Evolutionary conservation across 1,140 invertebrate species (phyloP), one percentile per base, ranked within the genome.

Genomic region (Apis cerana): DNA sequence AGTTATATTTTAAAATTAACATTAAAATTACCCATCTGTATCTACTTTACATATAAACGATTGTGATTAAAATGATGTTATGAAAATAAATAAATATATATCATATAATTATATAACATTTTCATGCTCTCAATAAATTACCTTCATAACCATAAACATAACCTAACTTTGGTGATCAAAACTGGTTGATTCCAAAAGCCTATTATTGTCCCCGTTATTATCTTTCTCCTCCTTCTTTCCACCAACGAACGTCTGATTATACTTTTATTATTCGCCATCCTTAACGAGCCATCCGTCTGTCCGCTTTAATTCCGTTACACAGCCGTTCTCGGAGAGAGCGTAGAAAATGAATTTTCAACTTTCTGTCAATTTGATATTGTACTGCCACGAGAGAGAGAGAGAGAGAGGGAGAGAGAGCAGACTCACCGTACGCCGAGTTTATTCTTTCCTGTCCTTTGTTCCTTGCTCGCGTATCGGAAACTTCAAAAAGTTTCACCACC

Each of bases 261-360:
- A 79, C 67, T 70, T 70, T 70, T 70, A 67, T 79, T 61, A 70
- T 61, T 79, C 76, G 67, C 76, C 23, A 68, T n/a, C 65, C 52
- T 59, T 79, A 59, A 79, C 76, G 67, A 70, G 76, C n/a, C 65
- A 48, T 77, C 64, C 21, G 62, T 48, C 64, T 58, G 67, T 50
- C 54, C 67, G 65, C 12, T 43, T 59, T 79, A 79, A 79, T 79
- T 79, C 76, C 64, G 54, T 78, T 78, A 78, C 43, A 23, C 64
- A 21, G 13, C 23, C 62, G 33, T 7, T 27, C 1, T 10, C 43
- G 11, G 12, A 27, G 21, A 17, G 13, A 27, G n/a, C 50, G 50
- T 17, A 56, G 19, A 79, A 79, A 79, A 70, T 69, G 76, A 79
- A 79, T 70, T 70, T 69, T 69, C 67, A 70, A 70, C 65, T 79